A percentile compares a stretch with the other conserved stretches of the same genome.
phyloP scores from a whole-genome alignment of 1,140 invertebrate genomes.

The Nylanderia fulva region DNA sequence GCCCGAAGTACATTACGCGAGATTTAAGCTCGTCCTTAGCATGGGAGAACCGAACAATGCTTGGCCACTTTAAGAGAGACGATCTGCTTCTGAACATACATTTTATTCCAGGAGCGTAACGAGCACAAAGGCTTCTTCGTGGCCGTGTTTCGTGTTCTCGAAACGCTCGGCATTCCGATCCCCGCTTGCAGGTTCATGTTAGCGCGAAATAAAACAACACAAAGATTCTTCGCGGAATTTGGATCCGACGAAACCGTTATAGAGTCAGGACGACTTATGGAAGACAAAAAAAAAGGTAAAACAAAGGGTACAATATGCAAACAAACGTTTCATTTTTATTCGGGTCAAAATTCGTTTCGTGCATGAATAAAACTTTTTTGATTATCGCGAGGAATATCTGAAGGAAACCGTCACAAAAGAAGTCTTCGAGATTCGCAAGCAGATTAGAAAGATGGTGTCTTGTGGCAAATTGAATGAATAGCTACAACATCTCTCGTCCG shows the following conservation, averaged over 20 bases:
- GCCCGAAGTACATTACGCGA: slow-evolving; percentile 70
- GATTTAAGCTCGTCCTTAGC: slow-evolving; percentile 74
- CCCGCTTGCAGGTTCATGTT: slow-evolving; percentile 7
- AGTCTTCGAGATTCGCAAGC: slow-evolving; percentile 42
- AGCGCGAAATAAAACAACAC: slow-evolving; percentile 25
- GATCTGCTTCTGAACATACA: slow-evolving; percentile 44
- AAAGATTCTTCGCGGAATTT: slow-evolving; percentile 46
- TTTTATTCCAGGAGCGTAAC: slow-evolving; percentile 72
- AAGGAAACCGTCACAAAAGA: background rate
- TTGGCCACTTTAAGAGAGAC: slow-evolving; percentile 61
- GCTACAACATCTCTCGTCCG: slow-evolving; percentile 49
- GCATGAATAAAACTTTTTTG: background rate
- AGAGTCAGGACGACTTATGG: slow-evolving; percentile 56
- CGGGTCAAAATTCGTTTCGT: slow-evolving; percentile 27
- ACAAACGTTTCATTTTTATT: slow-evolving; percentile 75
- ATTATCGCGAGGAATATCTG: slow-evolving; percentile 15
- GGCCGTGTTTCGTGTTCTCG: slow-evolving; percentile 56
- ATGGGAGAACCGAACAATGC: slow-evolving; percentile 70
- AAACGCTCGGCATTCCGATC: slow-evolving; percentile 67
- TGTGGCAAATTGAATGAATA: slow-evolving; percentile 22
- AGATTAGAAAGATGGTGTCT: slow-evolving; percentile 35
- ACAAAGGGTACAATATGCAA: slow-evolving; percentile 66
- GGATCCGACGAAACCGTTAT: slow-evolving; percentile 48
- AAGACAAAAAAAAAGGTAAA: slow-evolving; percentile 10
- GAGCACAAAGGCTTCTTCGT: slow-evolving; percentile 47